Base-by-base conservation (phyloP, 2,888 invertebrate genomes). In the Apodemia duryi region DNA sequence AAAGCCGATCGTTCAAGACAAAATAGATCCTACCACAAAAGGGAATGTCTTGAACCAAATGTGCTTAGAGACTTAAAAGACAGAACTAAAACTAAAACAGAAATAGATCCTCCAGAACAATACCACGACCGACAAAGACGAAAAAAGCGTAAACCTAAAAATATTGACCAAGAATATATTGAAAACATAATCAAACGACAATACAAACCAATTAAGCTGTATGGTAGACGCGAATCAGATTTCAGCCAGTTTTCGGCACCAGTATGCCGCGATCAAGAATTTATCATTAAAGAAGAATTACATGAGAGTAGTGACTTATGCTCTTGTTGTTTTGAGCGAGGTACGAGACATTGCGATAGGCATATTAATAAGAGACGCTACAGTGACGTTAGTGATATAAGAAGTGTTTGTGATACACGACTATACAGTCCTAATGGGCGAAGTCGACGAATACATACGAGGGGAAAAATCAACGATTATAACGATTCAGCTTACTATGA, bases 241-340 rank as follows among this genome's bases (percentile, higher is more conserved):
- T 69, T 84, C 0, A 91, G 88, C 69, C 87, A 89, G 70, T 79
- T 89, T 68, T 88, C 90, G 28, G 85, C 82, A 7, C 91, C 91
- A 3, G 75, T 89, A 51, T 91, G 91, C 67, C 84, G 88, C 9
- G 91, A 91, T 68, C 82, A 81, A 65, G 85, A 86, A 65, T 82
- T 73, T 73, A 68, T 76, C 2, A 51, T 77, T 2, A 74, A 73
- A 29, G 77, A 84, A 28, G 73, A 81, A 35, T 70, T 83, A 64
- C 71, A 74, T 65, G 79, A 82, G 63, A 80, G 77, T 13, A 72
- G 75, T 43, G 81, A 86, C 62, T 69, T 85, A 65, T 88, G 85
- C 69, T 85, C 84, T 21, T 86, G 86, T 72, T 83, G 82, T 70
- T 78, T 77, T 66, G 77, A 78, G 43, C 71, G 69, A n/a, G 73